phyloP scores from a whole-genome alignment of 2,888 invertebrate species.

The Hylaea fasciaria region DNA sequence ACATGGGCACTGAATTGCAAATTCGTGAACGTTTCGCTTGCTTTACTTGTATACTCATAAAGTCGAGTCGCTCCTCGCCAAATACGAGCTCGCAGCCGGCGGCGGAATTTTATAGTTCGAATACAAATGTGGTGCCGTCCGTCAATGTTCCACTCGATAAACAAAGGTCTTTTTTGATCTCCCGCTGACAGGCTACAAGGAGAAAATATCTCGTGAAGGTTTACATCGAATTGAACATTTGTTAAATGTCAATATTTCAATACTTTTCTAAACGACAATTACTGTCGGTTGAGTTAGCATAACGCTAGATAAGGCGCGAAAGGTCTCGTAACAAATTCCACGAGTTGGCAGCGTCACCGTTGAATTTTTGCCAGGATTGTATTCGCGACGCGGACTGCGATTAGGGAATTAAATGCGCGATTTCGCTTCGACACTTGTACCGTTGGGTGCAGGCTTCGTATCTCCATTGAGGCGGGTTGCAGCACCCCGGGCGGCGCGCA shows the following conservation, averaged over 20 bases:
- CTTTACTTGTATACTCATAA: slow-evolving; percentile 34
- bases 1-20: slow-evolving; percentile 46
- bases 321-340: slow-evolving; percentile 51
- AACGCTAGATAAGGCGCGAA: slow-evolving; percentile 28
- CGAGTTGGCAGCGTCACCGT: slow-evolving; percentile 49
- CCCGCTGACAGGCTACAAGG: slow-evolving; percentile 34
- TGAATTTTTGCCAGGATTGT: slow-evolving; percentile 36
- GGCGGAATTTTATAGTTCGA: slow-evolving; percentile 33
- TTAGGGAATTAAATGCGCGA: slow-evolving; percentile 62
- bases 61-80: slow-evolving; percentile 34
- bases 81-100: slow-evolving; percentile 32
- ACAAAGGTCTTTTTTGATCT: slow-evolving; percentile 28
- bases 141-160: slow-evolving; percentile 34
- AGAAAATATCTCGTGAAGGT: slow-evolving; percentile 29
- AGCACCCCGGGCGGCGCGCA: slow-evolving; percentile 80
- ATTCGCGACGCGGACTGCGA: slow-evolving; percentile 45
- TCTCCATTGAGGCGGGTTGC: slow-evolving; percentile 74
- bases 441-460: slow-evolving; percentile 77
- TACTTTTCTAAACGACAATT: slow-evolving; percentile 13
- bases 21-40: slow-evolving; percentile 38
- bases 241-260: slow-evolving; percentile 23
- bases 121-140: slow-evolving; percentile 36
- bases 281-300: slow-evolving; percentile 23
- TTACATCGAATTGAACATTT: slow-evolving; percentile 14
- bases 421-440: slow-evolving; percentile 76